Base-by-base conservation (phyloP, 64 coral and sea anemone species). In the Hydrozoanthus tunicans region DNA sequence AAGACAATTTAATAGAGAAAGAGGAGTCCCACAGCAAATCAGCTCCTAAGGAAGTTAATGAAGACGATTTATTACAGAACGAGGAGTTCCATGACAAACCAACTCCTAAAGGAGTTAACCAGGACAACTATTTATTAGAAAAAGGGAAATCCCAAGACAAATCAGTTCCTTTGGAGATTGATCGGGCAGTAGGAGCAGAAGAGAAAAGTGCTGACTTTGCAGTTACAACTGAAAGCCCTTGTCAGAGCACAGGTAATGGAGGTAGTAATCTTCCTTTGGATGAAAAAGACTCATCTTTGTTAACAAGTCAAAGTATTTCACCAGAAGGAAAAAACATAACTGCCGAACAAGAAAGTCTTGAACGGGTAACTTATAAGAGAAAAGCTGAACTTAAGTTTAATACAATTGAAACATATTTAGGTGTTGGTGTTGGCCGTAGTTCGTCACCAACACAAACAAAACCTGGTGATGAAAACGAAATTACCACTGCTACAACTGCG, bases 331-430 rank as follows among this genome's bases (percentile, higher is more conserved):
- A 12, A 62, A 81, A 32, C 9, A 52, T n/a, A 72, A 67, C 23
- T 24, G 60, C 56, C 56, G 6, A 51, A 60, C 55, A 27, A 17
- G 58, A 43, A 14, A 60, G 9, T 17, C 56, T 9, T 20, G 84
- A 88, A 15, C 70, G 23, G 61, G 68, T 5, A 58, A 15, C 23
- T 73, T 72, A 74, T 25, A 24, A 11, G 14, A 88, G 14, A 2
- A 73, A 88, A 60, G 58, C 59, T 6, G 53, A 88, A 59, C 12
- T 88, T 15, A 88, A 56, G 74, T 88, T 88, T 24, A 88, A 88
- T 56, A 88, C 84, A 88, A 88, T 88, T 88, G 84, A 88, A 74
- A 57, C 68, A 88, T 88, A 88, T 59, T 75, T 88, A 59, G 84
- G 84, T 43, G 14, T 88, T 58, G 70, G 74, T 75, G 23, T 53